These are phyloP conservation scores for Eupithecia centaureata DNA, from an alignment of 2,888 invertebrate species.

Conservation along the genomic window DNA sequence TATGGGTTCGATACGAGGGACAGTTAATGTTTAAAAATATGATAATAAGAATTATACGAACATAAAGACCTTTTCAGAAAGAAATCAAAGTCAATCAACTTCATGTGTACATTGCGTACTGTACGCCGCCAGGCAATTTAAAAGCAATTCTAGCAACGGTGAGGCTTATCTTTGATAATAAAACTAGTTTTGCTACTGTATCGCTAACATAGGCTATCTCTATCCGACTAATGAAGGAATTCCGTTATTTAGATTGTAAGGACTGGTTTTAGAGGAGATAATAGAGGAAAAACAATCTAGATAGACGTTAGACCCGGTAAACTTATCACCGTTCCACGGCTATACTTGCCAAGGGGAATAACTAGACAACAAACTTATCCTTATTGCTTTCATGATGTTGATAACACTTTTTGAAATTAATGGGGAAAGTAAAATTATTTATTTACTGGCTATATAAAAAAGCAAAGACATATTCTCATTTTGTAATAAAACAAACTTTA, in stretches of 20 bases:
- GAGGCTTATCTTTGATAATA: slow-evolving; percentile 26
- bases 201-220: slow-evolving; percentile 20
- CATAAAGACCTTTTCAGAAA: neutral
- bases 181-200: slow-evolving; percentile 32
- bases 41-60: too few relatives aligned
- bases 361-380: neutral
- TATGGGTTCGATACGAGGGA: neutral
- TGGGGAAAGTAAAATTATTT: neutral
- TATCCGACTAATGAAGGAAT: slow-evolving; percentile 26
- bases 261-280: slow-evolving; percentile 7
- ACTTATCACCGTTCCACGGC: too few relatives aligned
- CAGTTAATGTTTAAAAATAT: too few relatives aligned
- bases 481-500: neutral
- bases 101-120: neutral
- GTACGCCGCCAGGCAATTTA: slow-evolving; percentile 3
- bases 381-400: neutral
- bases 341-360: neutral
- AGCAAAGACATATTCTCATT: neutral
- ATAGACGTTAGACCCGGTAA: neutral
- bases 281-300: neutral
- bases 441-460: too few relatives aligned
- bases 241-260: slow-evolving; percentile 25
- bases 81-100: neutral
- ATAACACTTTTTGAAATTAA: neutral
- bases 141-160: slow-evolving; percentile 24